Conservation (phyloP, 2,113 vertebrate species). For the Steatornis caripensis region DNA sequence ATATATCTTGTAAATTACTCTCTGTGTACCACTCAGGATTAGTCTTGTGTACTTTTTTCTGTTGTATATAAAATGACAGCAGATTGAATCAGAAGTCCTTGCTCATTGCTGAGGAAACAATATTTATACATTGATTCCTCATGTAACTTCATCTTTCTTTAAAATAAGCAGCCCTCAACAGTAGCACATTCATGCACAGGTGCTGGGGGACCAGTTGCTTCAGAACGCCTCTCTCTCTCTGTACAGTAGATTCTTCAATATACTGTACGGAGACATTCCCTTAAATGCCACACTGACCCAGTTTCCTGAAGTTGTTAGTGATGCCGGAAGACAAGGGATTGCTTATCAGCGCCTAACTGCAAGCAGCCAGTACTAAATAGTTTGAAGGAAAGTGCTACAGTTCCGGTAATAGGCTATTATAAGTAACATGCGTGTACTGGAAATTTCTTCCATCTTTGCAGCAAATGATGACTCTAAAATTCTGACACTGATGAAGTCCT, state of each 20-base stretch:
- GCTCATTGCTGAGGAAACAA: constrained; percentile 21
- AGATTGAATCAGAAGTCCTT: neutral
- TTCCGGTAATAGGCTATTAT: neutral
- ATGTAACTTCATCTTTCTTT: neutral
- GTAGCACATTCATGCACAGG: neutral
- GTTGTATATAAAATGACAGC: neutral
- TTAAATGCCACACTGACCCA: constrained; percentile 44
- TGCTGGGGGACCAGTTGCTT: neutral
- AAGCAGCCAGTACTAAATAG: neutral
- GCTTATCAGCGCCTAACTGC: neutral
- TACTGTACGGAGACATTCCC: neutral
- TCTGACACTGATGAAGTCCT: neutral
- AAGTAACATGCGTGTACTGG: neutral
- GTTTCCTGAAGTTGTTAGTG: constrained; percentile 17
- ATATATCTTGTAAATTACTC: neutral
- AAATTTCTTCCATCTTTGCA: neutral
- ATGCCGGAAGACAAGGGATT: neutral
- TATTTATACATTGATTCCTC: neutral
- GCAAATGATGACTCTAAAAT: neutral
- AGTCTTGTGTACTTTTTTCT: neutral
- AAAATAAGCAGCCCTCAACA: neutral
- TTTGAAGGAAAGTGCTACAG: neutral
- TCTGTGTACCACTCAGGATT: neutral
- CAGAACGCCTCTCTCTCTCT: neutral
- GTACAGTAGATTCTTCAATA: neutral